phyloP scores from a whole-genome alignment of 2,888 invertebrate genomes.

The Dugesia japonica region DNA sequence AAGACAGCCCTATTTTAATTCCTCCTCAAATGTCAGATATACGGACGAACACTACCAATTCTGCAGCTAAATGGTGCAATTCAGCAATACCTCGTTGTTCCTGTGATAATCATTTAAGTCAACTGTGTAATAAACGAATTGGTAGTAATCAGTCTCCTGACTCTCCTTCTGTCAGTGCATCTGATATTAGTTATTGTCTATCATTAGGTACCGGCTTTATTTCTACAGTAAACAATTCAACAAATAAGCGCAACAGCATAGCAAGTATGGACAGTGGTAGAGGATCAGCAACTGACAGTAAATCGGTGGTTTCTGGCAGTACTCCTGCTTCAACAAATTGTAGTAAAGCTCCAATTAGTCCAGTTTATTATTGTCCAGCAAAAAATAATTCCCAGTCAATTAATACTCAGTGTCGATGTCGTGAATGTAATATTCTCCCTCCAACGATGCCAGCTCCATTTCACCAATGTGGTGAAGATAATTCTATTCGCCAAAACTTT shows the following conservation, averaged over 20 bases:
- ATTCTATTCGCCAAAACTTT: background rate
- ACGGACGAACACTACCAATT: background rate
- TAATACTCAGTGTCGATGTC: background rate
- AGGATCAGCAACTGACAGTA: background rate
- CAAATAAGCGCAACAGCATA: background rate
- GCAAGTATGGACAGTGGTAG: slow-evolving; percentile 14
- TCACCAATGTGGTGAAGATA: background rate
- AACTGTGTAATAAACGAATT: no score
- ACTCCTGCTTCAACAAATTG: slow-evolving; percentile 1
- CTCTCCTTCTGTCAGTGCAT: no score
- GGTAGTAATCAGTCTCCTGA: no score
- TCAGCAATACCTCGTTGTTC: no score
- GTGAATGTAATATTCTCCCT: slow-evolving; percentile 13
- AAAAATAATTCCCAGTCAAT: background rate
- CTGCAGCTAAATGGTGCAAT: background rate
- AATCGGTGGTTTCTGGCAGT: background rate
- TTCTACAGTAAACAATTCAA: background rate
- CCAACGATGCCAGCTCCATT: background rate
- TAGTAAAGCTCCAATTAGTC: slow-evolving; percentile 10
- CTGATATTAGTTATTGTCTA: no score
- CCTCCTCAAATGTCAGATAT: slow-evolving; percentile 2
- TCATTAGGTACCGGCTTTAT: background rate
- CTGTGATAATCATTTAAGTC: no score
- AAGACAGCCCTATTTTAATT: background rate
- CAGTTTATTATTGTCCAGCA: background rate